Evolutionary conservation across 1,140 invertebrate genomes (phyloP), one percentile per base, ranked within the genome.

Genomic region (Cotesia glomerata): DNA sequence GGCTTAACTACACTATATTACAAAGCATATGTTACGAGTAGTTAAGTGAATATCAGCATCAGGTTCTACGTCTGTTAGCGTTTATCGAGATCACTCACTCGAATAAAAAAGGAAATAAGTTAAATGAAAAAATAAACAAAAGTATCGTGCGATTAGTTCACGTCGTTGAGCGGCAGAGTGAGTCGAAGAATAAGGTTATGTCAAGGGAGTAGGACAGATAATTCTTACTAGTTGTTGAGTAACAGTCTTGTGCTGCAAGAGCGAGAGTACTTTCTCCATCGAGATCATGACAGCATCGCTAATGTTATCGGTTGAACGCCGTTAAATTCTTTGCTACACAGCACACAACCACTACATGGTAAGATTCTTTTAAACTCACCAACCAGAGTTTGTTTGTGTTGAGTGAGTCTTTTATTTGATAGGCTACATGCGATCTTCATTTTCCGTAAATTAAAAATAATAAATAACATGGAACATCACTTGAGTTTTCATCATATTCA

Each of bases 221-320:
- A 66, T 71, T 58, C 61, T 63, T 26, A 26, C 26, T 26, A 26
- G 26, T 26, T 26, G 26, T 26, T 72, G 70, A 68, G 61, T 69
- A 35, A 49, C 39, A 34, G 8, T 45, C 39, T 45, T 32, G 39
- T 52, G 32, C 34, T 51, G 16, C 18, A 66, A 69, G 68, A 72
- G 66, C 63, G 69, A 72, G 65, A 69, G 65, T 69, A 75, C 74
- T 75, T 75, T 75, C 74, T 65, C 74, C 52, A 39, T 75, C 70
- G 67, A 35, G 67, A 59, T 67, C 63, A 72, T 36, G 59, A 65
- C 52, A 35, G 62, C 63, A 68, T 69, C 56, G 70, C 59, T 72
- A 69, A 64, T 71, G 69, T 69, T 49, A 75, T 72, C 64, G 59
- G 45, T 34, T 65, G 65, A 69, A 56, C 52, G 13, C 39, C 39